Base-by-base conservation (phyloP, 1,140 invertebrate genomes). In the Piezodorus guildinii region DNA sequence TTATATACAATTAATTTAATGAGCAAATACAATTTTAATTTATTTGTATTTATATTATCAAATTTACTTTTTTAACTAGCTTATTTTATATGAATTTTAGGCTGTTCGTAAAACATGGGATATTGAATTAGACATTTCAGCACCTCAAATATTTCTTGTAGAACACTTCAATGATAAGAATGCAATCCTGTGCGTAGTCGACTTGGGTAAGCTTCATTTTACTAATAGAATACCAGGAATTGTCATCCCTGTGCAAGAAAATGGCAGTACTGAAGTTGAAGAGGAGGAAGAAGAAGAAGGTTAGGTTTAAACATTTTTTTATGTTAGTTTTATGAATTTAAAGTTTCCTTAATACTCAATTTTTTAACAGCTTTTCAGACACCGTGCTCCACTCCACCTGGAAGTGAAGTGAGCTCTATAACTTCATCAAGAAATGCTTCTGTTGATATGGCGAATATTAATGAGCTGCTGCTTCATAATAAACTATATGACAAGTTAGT, bases 311-410 rank as follows among this genome's bases (percentile, higher is more conserved):
- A 30, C 27, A 30, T 30, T 30, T 30, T 4, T 3, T 30, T 30
- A 8, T 30, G 27, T 3, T 30, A 30, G 8, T 30, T 30, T 8
- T 30, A 39, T 39, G 12, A 39, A 39, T 8, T 39, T 39, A 39
- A 10, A 1, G 2, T 12, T 10, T 10, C 34, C 34, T 39, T 10
- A 10, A 39, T 39, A 10, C 34, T 39, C 34, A 8, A 39, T 39
- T 39, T 1, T 39, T 39, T 39, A 6, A 75, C 78, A 67, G 72
- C 82, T 69, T 97, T 91, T 74, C 82, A 91, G 72, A 97, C 94
- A 5, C 94, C 93, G 14, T 91, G 91, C 71, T 94, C 91, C 4
- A 94, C 92, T 16, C 93, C 93, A 9, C 88, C 87, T n/a, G 85
- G 82, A 15, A 88, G 85, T 70, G 80, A 86, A 69, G 82, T 80